A percentile compares a stretch with the other conserved stretches of the same genome.
Conservation (phyloP, 2,888 invertebrate genomes). For the Marasmarcha lunaedactyla region DNA sequence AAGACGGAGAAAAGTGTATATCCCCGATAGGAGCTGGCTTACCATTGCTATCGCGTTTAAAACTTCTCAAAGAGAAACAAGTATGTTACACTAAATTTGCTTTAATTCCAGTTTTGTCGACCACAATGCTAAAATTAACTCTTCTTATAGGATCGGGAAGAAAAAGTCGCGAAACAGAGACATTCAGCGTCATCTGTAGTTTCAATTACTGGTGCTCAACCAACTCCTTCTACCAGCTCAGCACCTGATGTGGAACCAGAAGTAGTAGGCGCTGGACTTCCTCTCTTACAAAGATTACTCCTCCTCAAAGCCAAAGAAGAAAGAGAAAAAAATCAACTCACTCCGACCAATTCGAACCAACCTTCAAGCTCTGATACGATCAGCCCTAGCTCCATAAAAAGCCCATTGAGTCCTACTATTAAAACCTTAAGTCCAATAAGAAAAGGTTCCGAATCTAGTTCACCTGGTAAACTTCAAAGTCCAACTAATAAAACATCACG, state of each 20-base stretch:
- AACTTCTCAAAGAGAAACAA: constrained; percentile 88
- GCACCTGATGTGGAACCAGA: constrained; percentile 71
- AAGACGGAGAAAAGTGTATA: constrained; percentile 71
- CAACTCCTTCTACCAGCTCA: constrained; percentile 73
- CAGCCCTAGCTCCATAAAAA: constrained; percentile 61
- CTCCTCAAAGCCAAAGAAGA: constrained; percentile 83
- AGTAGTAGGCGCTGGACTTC: constrained; percentile 77
- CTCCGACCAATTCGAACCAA: constrained; percentile 50
- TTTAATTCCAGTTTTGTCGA: not conserved
- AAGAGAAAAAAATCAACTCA: constrained; percentile 59
- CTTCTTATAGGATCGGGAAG: constrained; percentile 52
- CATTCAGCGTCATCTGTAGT: constrained; percentile 43
- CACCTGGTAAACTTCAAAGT: constrained; percentile 60
- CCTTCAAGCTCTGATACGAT: constrained; percentile 66
- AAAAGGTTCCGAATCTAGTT: constrained; percentile 60
- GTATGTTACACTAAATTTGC: constrained; percentile 34
- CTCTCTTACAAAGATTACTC: constrained; percentile 79
- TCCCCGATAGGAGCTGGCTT: constrained; percentile 88
- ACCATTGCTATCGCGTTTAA: constrained; percentile 81
- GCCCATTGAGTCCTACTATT: constrained; percentile 60
- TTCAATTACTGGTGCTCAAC: constrained; percentile 59
- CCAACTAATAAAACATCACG: constrained; percentile 56
- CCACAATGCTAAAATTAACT: not conserved
- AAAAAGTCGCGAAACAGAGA: constrained; percentile 60
- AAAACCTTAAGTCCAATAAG: constrained; percentile 60